Conservation (phyloP, 2,888 invertebrate species). For the Villa cingulata region DNA sequence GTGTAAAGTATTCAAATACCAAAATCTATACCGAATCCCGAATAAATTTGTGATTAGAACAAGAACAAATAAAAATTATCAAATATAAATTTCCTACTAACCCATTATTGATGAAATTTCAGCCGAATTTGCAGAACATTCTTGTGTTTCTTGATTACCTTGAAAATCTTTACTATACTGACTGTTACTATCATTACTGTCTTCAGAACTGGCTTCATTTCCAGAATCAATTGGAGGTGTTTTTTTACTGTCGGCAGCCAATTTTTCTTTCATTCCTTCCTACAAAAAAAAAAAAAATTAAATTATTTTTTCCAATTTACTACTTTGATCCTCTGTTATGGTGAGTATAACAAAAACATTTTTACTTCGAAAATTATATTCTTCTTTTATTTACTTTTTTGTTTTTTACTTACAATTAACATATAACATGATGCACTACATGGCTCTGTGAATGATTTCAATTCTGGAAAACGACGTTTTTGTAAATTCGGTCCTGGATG, state of each 20-base stretch:
- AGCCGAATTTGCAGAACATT: constrained; percentile 29
- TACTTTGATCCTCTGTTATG: too few relatives aligned
- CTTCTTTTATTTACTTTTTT: background rate
- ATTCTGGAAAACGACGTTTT: constrained; percentile 76
- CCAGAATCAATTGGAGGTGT: constrained; percentile 66
- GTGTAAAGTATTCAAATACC: too few relatives aligned
- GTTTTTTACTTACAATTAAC: constrained; percentile 52
- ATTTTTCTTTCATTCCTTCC: constrained; percentile 75
- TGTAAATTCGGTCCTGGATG: constrained; percentile 83
- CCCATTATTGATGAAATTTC: constrained; percentile 35
- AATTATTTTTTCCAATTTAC: too few relatives aligned
- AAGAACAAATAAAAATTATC: too few relatives aligned
- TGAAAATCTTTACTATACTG: constrained; percentile 48
- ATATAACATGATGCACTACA: constrained; percentile 81
- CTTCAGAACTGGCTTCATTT: constrained; percentile 87
- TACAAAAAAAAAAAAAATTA: constrained; percentile 24
- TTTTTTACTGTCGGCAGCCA: constrained; percentile 46
- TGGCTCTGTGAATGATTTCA: constrained; percentile 72
- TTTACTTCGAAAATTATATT: too few relatives aligned
- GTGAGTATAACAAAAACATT: too few relatives aligned
- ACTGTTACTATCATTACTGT: constrained; percentile 81
- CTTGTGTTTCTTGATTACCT: constrained; percentile 30
- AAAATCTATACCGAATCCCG: too few relatives aligned
- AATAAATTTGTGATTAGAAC: constrained; percentile 5
- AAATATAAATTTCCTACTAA: too few relatives aligned